Percentiles rank a stretch among this genome's conserved stretches.
These are phyloP conservation scores for Harpalus rufipes DNA, from an alignment of 2,888 invertebrate species.

Conservation along the genomic window DNA sequence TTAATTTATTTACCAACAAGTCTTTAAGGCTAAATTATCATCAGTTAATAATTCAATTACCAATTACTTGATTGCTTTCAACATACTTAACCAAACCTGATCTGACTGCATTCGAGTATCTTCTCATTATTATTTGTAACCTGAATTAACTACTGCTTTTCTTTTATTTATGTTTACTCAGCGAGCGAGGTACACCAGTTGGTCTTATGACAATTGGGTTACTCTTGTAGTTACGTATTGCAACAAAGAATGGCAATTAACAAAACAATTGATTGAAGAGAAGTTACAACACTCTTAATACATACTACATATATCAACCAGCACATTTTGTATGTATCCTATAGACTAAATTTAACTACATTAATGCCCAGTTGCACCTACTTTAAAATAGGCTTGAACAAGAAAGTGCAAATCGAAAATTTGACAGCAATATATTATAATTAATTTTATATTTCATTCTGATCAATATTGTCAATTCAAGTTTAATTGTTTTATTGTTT, in stretches of 20 bases:
- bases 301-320: too few species aligned
- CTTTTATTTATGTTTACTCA: neutral
- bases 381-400: too few species aligned
- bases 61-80: conserved; percentile 59
- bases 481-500: too few species aligned
- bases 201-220: neutral
- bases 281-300: neutral
- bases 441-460: too few species aligned
- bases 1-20: conserved; percentile 51
- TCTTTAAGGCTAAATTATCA: conserved; percentile 41
- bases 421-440: too few species aligned
- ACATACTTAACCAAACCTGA: conserved; percentile 37
- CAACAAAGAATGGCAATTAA: neutral
- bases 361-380: too few species aligned
- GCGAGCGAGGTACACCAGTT: neutral
- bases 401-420: too few species aligned
- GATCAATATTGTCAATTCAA: too few species aligned
- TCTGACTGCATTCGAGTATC: neutral
- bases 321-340: too few species aligned
- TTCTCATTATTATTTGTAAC: conserved; percentile 38
- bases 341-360: too few species aligned
- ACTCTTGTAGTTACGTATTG: neutral
- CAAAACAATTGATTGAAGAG: neutral
- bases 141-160: conserved; percentile 24
- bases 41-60: conserved; percentile 60